These are phyloP conservation scores for Galaxea fascicularis DNA, from an alignment of 92 coral and sea anemone genomes.

Conservation along the genomic window DNA sequence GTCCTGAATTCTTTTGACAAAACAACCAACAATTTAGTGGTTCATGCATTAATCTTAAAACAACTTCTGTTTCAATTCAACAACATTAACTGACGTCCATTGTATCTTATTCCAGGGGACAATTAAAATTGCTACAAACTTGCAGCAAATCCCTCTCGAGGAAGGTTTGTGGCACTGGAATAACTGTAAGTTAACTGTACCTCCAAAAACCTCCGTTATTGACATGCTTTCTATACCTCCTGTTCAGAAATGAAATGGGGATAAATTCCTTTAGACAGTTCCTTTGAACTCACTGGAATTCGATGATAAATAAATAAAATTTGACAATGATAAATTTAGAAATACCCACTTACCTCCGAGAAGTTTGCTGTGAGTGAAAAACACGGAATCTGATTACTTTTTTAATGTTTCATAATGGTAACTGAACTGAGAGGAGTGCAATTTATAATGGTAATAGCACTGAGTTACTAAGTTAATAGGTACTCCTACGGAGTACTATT, in stretches of 20 bases:
- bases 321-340: neutral
- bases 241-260: slow-evolving; percentile 16
- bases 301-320: neutral
- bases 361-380: slow-evolving; percentile 75
- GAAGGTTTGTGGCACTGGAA: neutral
- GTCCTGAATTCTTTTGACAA: slow-evolving; percentile 89
- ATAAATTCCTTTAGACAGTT: neutral
- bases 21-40: neutral
- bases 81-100: neutral
- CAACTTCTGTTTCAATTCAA: too few species aligned
- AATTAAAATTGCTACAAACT: too few species aligned
- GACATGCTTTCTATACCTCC: slow-evolving; percentile 99
- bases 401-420: neutral
- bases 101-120: neutral
- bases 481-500: too few species aligned
- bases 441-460: too few species aligned
- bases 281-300: neutral
- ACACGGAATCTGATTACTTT: neutral
- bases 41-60: neutral
- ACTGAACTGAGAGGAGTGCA: too few species aligned
- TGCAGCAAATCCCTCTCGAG: too few species aligned
- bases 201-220: slow-evolving; percentile 99
- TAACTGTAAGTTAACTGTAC: slow-evolving; percentile 48
- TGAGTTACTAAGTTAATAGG: too few species aligned
- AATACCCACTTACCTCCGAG: slow-evolving; percentile 80